Percentiles rank a stretch among this genome's conserved stretches.
These are phyloP conservation scores for Pocillopora damicornis DNA, from an alignment of 64 coral and sea anemone genomes.

Conservation along the genomic window DNA sequence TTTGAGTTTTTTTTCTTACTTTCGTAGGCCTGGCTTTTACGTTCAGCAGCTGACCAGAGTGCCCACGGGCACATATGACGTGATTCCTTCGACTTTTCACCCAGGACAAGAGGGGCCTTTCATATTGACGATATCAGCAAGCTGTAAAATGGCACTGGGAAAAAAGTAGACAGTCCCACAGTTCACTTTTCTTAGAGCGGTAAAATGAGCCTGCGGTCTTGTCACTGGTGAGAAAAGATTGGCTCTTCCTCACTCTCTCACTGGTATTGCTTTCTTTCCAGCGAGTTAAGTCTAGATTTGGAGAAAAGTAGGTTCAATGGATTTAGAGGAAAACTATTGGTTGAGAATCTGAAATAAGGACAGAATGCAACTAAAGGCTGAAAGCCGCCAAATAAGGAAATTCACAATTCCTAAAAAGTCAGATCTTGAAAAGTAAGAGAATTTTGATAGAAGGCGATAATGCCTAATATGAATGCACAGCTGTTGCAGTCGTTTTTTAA, in stretches of 20 bases:
- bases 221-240: not conserved
- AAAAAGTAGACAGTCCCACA: slow-evolving; percentile 10
- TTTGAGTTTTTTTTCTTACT: not conserved
- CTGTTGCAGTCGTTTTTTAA: not conserved
- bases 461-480: not conserved
- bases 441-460: not conserved
- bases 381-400: not conserved
- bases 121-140: slow-evolving; percentile 73
- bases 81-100: slow-evolving; percentile 91
- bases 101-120: slow-evolving; percentile 88
- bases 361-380: not conserved
- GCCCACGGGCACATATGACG: slow-evolving; percentile 87
- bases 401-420: not conserved
- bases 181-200: not conserved
- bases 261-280: not conserved
- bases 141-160: slow-evolving; percentile 64
- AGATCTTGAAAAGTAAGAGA: not conserved
- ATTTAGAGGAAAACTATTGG: not conserved
- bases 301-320: not conserved
- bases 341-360: not conserved
- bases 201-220: not conserved
- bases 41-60: slow-evolving; percentile 83
- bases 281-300: not conserved
- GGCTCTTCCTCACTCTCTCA: not conserved
- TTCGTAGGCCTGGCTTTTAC: slow-evolving; percentile 87